phyloP scores from a whole-genome alignment of 2,888 invertebrate genomes.

The Megamerina dolium region DNA sequence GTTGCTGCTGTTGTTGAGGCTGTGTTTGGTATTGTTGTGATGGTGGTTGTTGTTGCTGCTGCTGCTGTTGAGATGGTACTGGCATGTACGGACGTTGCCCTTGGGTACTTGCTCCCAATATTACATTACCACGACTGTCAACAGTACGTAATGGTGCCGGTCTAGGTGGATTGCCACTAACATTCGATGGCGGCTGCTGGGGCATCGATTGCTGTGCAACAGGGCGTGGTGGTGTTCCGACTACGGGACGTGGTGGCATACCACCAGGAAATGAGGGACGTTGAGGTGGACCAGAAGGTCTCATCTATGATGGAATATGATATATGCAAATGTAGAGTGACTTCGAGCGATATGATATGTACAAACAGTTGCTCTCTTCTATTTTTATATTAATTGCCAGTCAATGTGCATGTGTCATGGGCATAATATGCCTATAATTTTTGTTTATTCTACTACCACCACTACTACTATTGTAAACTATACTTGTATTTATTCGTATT shows the following conservation, averaged over 20 bases:
- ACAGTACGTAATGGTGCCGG: slow-evolving; percentile 46
- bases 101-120: slow-evolving; percentile 33
- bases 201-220: slow-evolving; percentile 1
- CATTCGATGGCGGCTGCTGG: slow-evolving; percentile 33
- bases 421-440: neutral
- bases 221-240: slow-evolving; percentile 34
- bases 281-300: slow-evolving; percentile 29
- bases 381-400: too few relatives aligned
- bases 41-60: slow-evolving; percentile 29
- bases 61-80: slow-evolving; percentile 32
- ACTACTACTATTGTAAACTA: neutral
- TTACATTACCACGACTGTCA: slow-evolving; percentile 51
- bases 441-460: neutral
- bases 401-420: neutral
- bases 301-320: slow-evolving; percentile 30
- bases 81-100: slow-evolving; percentile 30
- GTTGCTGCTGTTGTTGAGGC: slow-evolving; percentile 34
- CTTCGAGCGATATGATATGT: too few relatives aligned
- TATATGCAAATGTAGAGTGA: neutral
- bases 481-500: neutral
- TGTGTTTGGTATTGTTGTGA: slow-evolving; percentile 31
- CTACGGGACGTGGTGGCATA: slow-evolving; percentile 37
- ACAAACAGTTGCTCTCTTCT: too few relatives aligned
- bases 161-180: slow-evolving; percentile 26
- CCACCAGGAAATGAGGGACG: slow-evolving; percentile 39